phyloP scores from a whole-genome alignment of 1,140 invertebrate genomes.

The Palaemon carinicauda region DNA sequence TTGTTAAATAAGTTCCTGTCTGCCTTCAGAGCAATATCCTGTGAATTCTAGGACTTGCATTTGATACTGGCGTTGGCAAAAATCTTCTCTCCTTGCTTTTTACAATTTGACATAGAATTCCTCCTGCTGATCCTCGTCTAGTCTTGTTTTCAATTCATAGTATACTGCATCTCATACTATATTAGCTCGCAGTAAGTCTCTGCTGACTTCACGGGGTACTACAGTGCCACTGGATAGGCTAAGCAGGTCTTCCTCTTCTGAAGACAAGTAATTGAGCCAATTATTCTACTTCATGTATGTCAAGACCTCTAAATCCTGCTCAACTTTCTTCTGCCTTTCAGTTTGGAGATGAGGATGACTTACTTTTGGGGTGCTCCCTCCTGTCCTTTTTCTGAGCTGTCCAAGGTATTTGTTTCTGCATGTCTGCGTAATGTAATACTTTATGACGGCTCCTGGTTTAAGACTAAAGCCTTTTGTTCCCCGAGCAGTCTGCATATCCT shows the following conservation, averaged over 20 bases:
- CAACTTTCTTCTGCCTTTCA: not conserved
- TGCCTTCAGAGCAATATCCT: no score
- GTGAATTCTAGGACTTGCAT: no score
- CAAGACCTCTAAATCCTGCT: not conserved
- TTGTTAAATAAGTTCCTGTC: not conserved
- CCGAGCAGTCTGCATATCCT: constrained; percentile 10
- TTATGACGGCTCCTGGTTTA: not conserved
- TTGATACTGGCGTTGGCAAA: no score
- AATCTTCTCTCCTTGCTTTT: no score
- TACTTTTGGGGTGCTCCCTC: no score
- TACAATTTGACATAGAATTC: no score
- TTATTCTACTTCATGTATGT: not conserved
- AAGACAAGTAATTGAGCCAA: not conserved
- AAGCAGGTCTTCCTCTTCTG: not conserved
- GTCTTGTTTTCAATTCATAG: not conserved
- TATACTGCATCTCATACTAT: not conserved
- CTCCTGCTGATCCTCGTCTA: no score
- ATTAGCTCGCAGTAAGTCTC: not conserved
- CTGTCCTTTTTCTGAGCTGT: not conserved
- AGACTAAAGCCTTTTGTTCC: constrained; percentile 5
- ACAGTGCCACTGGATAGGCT: not conserved
- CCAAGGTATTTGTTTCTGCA: not conserved
- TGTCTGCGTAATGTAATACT: not conserved
- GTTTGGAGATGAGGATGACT: not conserved
- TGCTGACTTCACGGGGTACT: not conserved